phyloP scores from a whole-genome alignment of 2,888 invertebrate genomes.

The Unio pictorum region DNA sequence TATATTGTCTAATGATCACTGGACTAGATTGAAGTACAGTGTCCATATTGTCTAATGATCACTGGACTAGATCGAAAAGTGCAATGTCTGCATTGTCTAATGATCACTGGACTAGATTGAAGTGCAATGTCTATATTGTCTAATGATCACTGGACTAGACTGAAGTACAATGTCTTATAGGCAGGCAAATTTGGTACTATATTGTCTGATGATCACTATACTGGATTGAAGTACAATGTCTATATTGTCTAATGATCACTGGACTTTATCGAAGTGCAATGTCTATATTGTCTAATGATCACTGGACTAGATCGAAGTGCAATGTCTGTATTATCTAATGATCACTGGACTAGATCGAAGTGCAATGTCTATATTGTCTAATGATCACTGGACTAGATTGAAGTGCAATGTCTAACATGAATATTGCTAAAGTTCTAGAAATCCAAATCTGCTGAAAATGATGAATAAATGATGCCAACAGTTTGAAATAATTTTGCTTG shows the following conservation, averaged over 20 bases:
- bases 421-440: no score
- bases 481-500: no score
- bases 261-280: no score
- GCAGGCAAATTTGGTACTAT: not conserved
- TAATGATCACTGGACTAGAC: not conserved
- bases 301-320: no score
- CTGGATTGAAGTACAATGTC: no score
- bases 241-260: not conserved
- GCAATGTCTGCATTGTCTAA: not conserved
- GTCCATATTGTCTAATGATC: not conserved
- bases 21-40: no score
- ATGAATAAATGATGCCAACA: no score
- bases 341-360: no score
- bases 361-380: not conserved
- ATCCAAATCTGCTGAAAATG: no score
- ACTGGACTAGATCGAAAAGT: no score
- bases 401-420: not conserved
- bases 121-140: not conserved
- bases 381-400: not conserved
- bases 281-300: not conserved
- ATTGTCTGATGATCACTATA: not conserved
- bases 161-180: no score
- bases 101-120: no score
- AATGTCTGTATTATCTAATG: not conserved
- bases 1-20: not conserved